phyloP scores from a whole-genome alignment of 2,797 vertebrate genomes.

The Cirrhinus molitorella region DNA sequence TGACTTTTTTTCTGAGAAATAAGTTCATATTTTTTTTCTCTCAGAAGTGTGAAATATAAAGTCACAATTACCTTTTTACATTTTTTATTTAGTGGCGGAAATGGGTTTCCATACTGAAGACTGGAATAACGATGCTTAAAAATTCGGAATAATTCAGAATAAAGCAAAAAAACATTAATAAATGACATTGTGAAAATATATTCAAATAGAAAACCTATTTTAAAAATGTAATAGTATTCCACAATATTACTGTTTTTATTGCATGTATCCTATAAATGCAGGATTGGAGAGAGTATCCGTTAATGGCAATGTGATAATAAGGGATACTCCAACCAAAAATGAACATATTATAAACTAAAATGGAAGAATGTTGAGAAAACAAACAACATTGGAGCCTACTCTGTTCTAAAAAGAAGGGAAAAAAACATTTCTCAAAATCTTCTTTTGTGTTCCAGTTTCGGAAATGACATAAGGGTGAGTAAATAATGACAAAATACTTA shows the following conservation, averaged over 20 bases:
- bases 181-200: too few species aligned
- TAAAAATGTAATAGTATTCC: neutral
- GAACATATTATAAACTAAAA: neutral
- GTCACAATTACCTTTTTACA: too few species aligned
- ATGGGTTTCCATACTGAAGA: neutral
- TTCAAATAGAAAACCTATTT: too few species aligned
- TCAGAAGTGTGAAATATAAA: too few species aligned
- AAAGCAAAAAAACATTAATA: too few species aligned
- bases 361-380: neutral
- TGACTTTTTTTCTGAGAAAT: too few species aligned
- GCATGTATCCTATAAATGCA: neutral
- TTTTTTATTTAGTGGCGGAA: too few species aligned
- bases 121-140: neutral
- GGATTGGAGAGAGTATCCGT: neutral
- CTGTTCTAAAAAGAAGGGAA: neutral
- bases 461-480: neutral
- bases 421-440: neutral
- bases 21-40: too few species aligned
- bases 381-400: neutral
- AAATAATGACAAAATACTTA: neutral
- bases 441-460: neutral
- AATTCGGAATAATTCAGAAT: too few species aligned
- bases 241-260: neutral
- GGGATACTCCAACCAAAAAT: neutral
- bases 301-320: neutral